A percentile compares a stretch with the other conserved stretches of the same genome.
phyloP scores from a whole-genome alignment of 2,797 vertebrate species.

The Semaprochilodus insignis region DNA sequence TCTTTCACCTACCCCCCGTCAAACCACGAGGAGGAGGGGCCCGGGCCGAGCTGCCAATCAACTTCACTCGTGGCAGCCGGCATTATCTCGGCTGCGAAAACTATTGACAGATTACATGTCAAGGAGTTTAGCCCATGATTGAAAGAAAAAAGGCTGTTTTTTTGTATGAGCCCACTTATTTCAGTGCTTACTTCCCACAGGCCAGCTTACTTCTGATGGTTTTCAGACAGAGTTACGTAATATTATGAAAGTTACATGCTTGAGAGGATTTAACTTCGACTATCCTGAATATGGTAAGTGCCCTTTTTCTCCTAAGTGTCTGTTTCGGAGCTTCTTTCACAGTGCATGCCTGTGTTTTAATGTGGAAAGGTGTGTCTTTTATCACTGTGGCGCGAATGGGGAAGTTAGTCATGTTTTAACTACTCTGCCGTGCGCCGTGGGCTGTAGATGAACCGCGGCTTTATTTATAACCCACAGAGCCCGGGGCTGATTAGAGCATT shows the following conservation, averaged over 20 bases:
- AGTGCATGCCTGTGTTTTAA: slow-evolving; percentile 70
- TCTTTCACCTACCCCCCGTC: slow-evolving; percentile 84
- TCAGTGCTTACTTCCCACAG: slow-evolving; percentile 73
- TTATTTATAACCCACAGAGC: slow-evolving; percentile 83
- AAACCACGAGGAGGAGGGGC: slow-evolving; percentile 86
- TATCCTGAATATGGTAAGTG: slow-evolving; percentile 99
- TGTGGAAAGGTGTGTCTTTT: slow-evolving; percentile 42
- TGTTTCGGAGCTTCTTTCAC: not conserved
- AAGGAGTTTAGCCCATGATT: slow-evolving; percentile 90
- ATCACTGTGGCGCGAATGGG: slow-evolving; percentile 50
- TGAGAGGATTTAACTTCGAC: slow-evolving; percentile 99
- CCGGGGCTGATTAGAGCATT: slow-evolving; percentile 78
- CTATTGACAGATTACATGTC: slow-evolving; percentile 91
- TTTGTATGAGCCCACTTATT: slow-evolving; percentile 72
- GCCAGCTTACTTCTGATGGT: slow-evolving; percentile 80
- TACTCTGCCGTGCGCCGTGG: slow-evolving; percentile 58
- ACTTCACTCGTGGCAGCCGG: slow-evolving; percentile 87
- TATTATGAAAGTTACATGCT: slow-evolving; percentile 99
- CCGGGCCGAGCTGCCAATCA: slow-evolving; percentile 87
- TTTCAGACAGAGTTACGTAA: slow-evolving; percentile 84
- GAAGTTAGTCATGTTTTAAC: slow-evolving; percentile 77
- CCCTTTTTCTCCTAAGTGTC: slow-evolving; percentile 66
- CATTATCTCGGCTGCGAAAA: slow-evolving; percentile 87
- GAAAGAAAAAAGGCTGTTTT: slow-evolving; percentile 75
- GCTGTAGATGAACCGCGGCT: slow-evolving; percentile 75